Conservation (phyloP, 2,797 vertebrate genomes). For the Hippocampus kuda region DNA sequence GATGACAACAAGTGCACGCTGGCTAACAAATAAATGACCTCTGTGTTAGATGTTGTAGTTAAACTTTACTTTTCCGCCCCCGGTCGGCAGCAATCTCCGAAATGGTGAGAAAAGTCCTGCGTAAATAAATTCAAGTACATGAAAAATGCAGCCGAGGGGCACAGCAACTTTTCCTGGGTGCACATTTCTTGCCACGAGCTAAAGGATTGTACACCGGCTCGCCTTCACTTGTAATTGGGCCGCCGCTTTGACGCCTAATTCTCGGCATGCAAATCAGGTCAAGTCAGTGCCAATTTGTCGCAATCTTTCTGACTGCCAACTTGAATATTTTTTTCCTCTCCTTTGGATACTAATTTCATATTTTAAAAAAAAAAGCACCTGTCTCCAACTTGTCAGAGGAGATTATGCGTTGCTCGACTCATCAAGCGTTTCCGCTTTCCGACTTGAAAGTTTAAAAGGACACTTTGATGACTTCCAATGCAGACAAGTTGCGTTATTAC, state of each 20-base stretch:
- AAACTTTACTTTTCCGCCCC: background rate
- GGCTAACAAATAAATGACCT: background rate
- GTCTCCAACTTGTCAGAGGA: slow-evolving; percentile 3
- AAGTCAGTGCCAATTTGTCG: background rate
- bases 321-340: background rate
- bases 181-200: background rate
- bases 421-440: background rate
- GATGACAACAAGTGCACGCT: background rate
- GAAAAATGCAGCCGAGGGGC: background rate
- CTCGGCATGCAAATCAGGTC: background rate
- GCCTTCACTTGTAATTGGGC: background rate
- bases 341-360: background rate
- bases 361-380: background rate
- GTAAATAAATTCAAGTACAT: background rate
- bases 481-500: background rate
- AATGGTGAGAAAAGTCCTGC: background rate
- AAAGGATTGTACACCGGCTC: background rate
- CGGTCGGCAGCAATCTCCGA: background rate
- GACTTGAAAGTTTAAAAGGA: slow-evolving; percentile 12
- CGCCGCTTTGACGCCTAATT: background rate
- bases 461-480: background rate
- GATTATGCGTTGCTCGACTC: background rate
- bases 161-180: background rate
- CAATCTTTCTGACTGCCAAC: background rate
- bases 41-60: background rate